These are phyloP conservation scores for Ganaspis sp. DNA, from an alignment of 1,140 invertebrate species.

Conservation along the genomic window DNA sequence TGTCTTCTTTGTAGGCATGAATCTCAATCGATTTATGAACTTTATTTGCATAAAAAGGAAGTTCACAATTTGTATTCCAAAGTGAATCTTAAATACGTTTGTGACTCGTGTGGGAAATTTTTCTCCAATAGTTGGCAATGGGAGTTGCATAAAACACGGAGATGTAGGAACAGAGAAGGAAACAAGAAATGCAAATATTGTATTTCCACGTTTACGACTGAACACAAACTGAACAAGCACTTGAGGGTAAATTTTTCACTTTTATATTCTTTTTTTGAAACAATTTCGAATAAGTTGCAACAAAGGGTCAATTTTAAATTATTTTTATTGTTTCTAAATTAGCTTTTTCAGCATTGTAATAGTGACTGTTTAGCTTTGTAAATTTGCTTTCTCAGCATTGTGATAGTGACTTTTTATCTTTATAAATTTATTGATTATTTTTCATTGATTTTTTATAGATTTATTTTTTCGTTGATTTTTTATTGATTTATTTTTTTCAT, in stretches of 20 bases:
- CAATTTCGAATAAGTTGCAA: no score
- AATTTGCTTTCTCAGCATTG: no score
- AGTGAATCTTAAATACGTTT: slow-evolving; percentile 55
- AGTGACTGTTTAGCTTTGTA: no score
- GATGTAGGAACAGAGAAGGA: slow-evolving; percentile 52
- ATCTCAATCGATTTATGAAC: slow-evolving; percentile 56
- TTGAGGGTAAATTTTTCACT: slow-evolving; percentile 47
- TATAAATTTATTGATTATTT: no score
- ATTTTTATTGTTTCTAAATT: no score
- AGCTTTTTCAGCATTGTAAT: no score
- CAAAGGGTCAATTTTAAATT: no score
- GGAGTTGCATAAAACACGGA: slow-evolving; percentile 53
- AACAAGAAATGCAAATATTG: slow-evolving; percentile 59
- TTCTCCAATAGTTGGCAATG: slow-evolving; percentile 61
- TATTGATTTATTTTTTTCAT: background rate
- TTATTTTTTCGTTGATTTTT: background rate
- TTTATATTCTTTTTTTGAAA: no score
- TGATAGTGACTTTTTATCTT: no score
- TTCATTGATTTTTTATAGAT: no score
- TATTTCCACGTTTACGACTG: slow-evolving; percentile 49
- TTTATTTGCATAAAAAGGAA: slow-evolving; percentile 56
- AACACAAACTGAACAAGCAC: slow-evolving; percentile 55
- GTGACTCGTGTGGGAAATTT: slow-evolving; percentile 58
- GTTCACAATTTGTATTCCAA: slow-evolving; percentile 54
- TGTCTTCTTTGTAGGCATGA: slow-evolving; percentile 52